Evolutionary conservation across 2,888 invertebrate species (phyloP).

Genomic region (Acanthacorydalis orientalis): DNA sequence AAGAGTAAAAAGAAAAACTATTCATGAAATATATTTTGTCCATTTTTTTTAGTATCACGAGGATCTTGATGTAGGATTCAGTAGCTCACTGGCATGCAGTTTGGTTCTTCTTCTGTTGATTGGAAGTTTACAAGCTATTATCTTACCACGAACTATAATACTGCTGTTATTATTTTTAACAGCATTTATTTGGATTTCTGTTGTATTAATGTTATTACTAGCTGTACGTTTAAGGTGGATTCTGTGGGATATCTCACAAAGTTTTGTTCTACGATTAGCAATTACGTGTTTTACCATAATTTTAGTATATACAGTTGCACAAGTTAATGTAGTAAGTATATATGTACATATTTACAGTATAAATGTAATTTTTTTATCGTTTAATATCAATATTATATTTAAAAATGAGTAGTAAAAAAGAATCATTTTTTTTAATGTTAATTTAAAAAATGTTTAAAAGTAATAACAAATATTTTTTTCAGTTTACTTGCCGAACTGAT

Average conservation of each 20-base stretch:
- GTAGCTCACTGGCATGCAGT: constrained; percentile 63
- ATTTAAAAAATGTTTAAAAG: background rate
- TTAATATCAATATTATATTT: background rate
- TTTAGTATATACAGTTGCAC: constrained; percentile 73
- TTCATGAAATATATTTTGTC: background rate
- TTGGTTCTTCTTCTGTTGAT: constrained; percentile 55
- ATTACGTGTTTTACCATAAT: constrained; percentile 78
- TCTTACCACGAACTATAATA: constrained; percentile 71
- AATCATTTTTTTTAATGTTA: background rate
- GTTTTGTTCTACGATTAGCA: constrained; percentile 65
- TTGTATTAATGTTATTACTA: constrained; percentile 66
- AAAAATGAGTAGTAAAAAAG: too few species aligned
- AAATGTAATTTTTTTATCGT: background rate
- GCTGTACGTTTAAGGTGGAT: constrained; percentile 73
- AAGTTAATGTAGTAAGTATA: constrained; percentile 77
- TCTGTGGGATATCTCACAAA: constrained; percentile 71
- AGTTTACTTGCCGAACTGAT: constrained; percentile 48
- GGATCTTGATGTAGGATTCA: constrained; percentile 73
- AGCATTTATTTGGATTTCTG: constrained; percentile 80
- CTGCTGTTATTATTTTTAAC: constrained; percentile 71
- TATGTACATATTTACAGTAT: background rate
- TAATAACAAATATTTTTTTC: constrained; percentile 13
- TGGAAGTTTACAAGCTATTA: constrained; percentile 61
- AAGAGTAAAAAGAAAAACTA: background rate
- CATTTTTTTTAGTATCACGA: constrained; percentile 52